Base-by-base conservation (phyloP, 2,888 invertebrate genomes). In the Nomada fabriciana region DNA sequence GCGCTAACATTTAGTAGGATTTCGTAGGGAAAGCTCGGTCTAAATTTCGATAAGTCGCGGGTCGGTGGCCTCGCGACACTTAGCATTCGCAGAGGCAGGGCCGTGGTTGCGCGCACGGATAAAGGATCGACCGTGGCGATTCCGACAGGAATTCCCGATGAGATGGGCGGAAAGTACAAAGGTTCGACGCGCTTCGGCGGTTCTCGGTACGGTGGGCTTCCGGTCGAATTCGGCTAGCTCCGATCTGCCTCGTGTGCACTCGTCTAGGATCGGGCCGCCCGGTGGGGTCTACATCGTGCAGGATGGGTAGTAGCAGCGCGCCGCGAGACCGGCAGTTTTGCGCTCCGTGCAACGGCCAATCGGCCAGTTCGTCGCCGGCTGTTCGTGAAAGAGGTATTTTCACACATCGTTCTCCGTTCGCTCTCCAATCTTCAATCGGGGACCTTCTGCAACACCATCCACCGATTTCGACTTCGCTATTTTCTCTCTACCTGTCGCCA, bases 291-390 rank as follows among this genome's bases (percentile, higher is more conserved):
- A 83, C 80, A 86, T 89, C 77, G 84, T 84, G 88, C 82, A 80
- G 89, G 84, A 90, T 76, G 89, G 88, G 86, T 90, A 89, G 88
- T 88, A 88, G 88, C 80, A 78, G 63, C 83, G 84, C 82, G 78
- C 81, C 76, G 79, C 83, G 83, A 84, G 80, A 82, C 76, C 79
- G 76, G 73, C 79, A 87, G 83, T 87, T 86, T 85, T 83, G 86
- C 85, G 84, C 75, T 75, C 75, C 84, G 79, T 75, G 86, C 88
- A 85, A 87, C 89, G 89, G 90, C 90, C 90, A 89, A 90, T 92
- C 93, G 93, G 92, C 93, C 94, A 94, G 93, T 94, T 94, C 92
- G 91, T 93, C 92, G 92, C 91, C 93, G 92, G 91, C 91, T 87
- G 91, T 90, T 90, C 90, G 91, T 89, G 91, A 89, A 89, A 85